Base-by-base conservation (phyloP, 1,140 invertebrate species). In the Oryzaephilus surinamensis region DNA sequence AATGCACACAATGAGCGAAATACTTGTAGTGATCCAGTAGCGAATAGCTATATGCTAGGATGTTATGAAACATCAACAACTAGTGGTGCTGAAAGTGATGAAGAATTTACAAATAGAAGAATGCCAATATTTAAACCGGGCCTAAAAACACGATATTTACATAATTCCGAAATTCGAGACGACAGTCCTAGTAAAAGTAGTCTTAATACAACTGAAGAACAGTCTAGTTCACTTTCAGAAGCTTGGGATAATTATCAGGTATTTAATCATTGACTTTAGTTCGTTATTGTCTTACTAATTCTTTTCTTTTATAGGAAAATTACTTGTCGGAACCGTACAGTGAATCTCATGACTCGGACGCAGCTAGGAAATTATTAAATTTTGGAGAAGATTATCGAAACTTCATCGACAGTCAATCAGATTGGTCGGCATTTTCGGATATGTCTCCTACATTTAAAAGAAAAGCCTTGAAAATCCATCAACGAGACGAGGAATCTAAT, bases 381-480 rank as follows among this genome's bases (percentile, higher is more conserved):
- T 92, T 91, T 61, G 87, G 87, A 18, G 89, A 93, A 61, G 88
- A 93, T 66, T 93, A 93, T 63, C 71, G 87, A 55, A 81, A 80
- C 50, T 89, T 80, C 60, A 69, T 93, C 13, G 87, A 90, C 61
- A 87, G 84, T 47, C 84, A 86, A 57, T 88, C 84, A 0, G 84
- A 87, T 55, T 72, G 85, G 46, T 81, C 81, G 18, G 74, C 74
- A 37, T 72, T 75, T 52, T 62, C 72, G 45, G 71, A 74, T 48
- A 66, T 66, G 40, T 73, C 75, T 40, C 76, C 75, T 12, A 54
- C 48, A 18, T 53, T 62, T 33, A 51, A n/a, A n/a, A n/a, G n/a
- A n/a, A n/a, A n/a, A n/a, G n/a, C n/a, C n/a, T n/a, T 55, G 17
- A 13, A n/a, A n/a, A n/a, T n/a, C n/a, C 31, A 27, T 36, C 51